A percentile compares a stretch with the other conserved stretches of the same genome.
Evolutionary conservation across 2,888 invertebrate genomes (phyloP).

Genomic region (Timema cristinae): DNA sequence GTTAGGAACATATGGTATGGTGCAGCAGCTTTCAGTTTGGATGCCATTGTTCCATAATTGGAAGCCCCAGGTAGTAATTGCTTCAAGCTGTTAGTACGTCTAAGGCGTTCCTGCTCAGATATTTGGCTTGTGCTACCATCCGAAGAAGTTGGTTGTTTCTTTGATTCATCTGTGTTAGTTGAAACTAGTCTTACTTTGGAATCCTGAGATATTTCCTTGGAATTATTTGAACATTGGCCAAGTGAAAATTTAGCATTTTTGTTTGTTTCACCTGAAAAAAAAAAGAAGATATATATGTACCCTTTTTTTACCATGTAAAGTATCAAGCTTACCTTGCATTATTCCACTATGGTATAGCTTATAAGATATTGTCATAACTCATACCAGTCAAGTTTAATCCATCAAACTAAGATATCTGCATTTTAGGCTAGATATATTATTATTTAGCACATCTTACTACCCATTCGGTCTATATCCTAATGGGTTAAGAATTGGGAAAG

Average conservation of each 20-base stretch:
- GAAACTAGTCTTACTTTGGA: neutral
- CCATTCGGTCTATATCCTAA: no score
- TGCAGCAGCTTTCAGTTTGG: slow-evolving; percentile 54
- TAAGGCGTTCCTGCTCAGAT: slow-evolving; percentile 3
- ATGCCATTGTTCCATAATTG: slow-evolving; percentile 18
- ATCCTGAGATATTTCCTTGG: neutral
- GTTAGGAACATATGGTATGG: slow-evolving; percentile 76
- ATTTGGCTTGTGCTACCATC: neutral
- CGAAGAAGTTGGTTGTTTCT: neutral
- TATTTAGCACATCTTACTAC: no score
- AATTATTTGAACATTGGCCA: neutral
- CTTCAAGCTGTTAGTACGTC: slow-evolving; percentile 1
- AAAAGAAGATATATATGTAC: no score
- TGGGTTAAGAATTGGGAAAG: no score
- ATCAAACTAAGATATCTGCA: no score
- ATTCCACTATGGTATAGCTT: no score
- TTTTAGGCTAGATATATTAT: no score
- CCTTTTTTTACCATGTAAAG: no score
- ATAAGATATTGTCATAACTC: no score
- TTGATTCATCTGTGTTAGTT: neutral
- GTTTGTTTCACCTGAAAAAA: no score
- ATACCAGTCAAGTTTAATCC: no score
- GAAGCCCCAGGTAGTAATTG: slow-evolving; percentile 16
- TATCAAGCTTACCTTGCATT: no score
- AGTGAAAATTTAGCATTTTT: neutral